Percentiles rank a stretch among this genome's conserved stretches.
Evolutionary conservation across 1,140 invertebrate species (phyloP).

Genomic region (Aphis craccivora): DNA sequence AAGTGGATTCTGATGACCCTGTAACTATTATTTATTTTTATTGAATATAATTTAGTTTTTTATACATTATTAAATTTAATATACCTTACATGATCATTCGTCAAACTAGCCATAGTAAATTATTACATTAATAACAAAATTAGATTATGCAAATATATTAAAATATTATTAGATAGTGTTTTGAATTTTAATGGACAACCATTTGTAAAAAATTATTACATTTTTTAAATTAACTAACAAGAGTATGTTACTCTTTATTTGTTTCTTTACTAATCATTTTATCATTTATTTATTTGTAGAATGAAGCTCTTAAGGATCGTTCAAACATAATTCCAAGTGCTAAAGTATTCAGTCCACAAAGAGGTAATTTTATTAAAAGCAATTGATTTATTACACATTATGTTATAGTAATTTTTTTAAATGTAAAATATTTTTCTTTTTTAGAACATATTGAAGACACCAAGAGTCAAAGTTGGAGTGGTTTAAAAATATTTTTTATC

Average conservation of each 20-base stretch:
- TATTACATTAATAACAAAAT: background rate
- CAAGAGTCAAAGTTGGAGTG: conserved; percentile 81
- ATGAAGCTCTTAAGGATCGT: conserved; percentile 74
- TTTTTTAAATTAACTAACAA: background rate
- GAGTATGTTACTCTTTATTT: background rate
- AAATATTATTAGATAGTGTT: background rate
- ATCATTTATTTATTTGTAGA: conserved; percentile 62
- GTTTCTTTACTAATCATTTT: conserved; percentile 51
- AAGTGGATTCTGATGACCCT: conserved; percentile 75
- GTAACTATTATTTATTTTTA: conserved; percentile 1
- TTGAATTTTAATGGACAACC: background rate
- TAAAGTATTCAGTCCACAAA: conserved; percentile 79
- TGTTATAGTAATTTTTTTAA: background rate
- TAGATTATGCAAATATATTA: background rate
- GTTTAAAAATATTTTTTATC: conserved; percentile 87
- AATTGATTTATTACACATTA: background rate
- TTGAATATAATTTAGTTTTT: background rate
- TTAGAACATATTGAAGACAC: conserved; percentile 86
- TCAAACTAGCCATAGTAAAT: background rate
- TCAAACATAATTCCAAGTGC: conserved; percentile 82
- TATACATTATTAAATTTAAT: background rate
- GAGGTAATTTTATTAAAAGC: conserved; percentile 67
- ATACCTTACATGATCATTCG: background rate
- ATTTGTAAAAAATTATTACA: background rate
- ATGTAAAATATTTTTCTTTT: conserved; percentile 57